Evolutionary conservation across 2,797 vertebrate species (phyloP).

Genomic region (Eulemur mongoz): DNA sequence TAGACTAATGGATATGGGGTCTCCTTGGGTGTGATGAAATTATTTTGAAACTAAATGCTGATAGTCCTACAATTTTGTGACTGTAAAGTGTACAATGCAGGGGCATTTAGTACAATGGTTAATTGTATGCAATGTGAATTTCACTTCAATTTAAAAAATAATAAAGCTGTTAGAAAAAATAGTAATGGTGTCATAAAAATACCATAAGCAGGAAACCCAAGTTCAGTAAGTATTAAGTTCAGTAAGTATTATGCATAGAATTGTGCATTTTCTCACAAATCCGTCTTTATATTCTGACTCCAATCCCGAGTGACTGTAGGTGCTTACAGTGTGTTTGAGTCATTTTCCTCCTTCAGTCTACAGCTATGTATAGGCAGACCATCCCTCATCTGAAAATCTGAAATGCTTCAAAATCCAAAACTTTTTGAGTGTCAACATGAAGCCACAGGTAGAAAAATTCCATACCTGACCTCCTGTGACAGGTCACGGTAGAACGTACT

Average conservation of each 20-base stretch:
- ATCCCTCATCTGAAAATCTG: too few species aligned
- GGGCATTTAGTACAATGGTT: neutral
- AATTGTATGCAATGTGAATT: neutral
- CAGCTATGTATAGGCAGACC: too few species aligned
- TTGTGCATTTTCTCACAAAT: neutral
- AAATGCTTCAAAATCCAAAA: too few species aligned
- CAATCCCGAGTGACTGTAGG: neutral
- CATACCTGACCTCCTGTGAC: neutral
- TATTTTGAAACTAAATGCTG: neutral
- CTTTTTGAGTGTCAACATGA: too few species aligned
- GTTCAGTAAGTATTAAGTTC: neutral
- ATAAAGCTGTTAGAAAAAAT: neutral
- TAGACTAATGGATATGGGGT: too few species aligned
- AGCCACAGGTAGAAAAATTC: neutral
- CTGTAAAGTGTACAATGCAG: too few species aligned
- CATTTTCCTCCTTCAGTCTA: neutral
- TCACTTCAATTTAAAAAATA: neutral
- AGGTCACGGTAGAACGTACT: neutral
- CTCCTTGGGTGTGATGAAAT: neutral
- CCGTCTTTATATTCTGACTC: neutral
- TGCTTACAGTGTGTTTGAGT: neutral
- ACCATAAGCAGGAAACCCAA: neutral
- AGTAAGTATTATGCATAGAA: neutral
- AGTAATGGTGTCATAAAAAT: neutral
- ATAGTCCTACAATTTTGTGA: neutral